Evolutionary conservation across 2,888 invertebrate species (phyloP).

Genomic region (Sphaeridia pumilis): DNA sequence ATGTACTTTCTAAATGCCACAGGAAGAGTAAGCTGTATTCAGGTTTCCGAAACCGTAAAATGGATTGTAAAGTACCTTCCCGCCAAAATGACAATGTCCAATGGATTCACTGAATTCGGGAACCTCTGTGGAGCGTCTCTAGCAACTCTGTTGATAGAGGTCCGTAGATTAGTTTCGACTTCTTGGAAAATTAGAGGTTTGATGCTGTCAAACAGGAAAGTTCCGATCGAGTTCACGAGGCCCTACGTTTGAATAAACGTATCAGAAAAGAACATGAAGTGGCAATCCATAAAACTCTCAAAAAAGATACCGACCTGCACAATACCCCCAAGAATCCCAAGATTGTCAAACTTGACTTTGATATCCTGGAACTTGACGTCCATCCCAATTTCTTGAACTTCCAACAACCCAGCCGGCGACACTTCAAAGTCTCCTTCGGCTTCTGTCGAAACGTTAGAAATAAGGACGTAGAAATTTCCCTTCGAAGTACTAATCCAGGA

Average conservation of each 20-base stretch:
- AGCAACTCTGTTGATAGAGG: conserved; percentile 61
- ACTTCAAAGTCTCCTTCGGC: conserved; percentile 60
- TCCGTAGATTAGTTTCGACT: conserved; percentile 47
- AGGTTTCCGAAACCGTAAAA: neutral
- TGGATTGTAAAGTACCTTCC: conserved; percentile 38
- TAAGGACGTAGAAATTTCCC: conserved; percentile 66
- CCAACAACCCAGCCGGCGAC: conserved; percentile 59
- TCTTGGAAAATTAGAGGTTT: conserved; percentile 64
- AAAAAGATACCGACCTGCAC: conserved; percentile 39
- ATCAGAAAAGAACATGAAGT: neutral
- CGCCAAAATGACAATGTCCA: conserved; percentile 70
- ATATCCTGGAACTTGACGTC: conserved; percentile 65
- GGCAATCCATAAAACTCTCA: neutral
- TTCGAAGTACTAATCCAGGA: conserved; percentile 55
- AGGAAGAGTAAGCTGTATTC: neutral
- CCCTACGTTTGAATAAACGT: too few relatives aligned
- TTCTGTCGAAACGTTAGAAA: conserved; percentile 56
- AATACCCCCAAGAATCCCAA: conserved; percentile 60
- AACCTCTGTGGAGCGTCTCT: conserved; percentile 59
- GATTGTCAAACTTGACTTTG: conserved; percentile 67
- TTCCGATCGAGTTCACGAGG: conserved; percentile 68
- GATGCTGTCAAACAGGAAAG: conserved; percentile 70
- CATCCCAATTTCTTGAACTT: conserved; percentile 65
- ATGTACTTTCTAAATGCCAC: conserved; percentile 50
- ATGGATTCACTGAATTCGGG: conserved; percentile 72